Base-by-base conservation (phyloP, 1,140 invertebrate species). In the Protaetia brevitarsis region DNA sequence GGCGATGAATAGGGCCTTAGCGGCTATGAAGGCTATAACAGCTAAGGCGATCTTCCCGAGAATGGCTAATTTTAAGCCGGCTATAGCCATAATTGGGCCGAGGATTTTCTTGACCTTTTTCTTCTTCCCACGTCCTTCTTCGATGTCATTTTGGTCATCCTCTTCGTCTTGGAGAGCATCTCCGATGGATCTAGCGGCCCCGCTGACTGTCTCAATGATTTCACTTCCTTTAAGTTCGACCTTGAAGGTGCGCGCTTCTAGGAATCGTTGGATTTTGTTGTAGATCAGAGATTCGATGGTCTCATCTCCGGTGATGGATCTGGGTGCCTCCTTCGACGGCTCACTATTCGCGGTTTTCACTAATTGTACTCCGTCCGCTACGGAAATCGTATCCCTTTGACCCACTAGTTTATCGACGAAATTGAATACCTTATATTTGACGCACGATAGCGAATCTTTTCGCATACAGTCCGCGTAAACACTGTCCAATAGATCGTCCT, bases 141-240 rank as follows among this genome's bases (percentile, higher is more conserved):
- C 82, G 56, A 83, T 82, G 61, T 82, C 81, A 65, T 84, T 83
- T 82, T 66, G n/a, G n/a, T n/a, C 71, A 63, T 83, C 81, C 59
- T 90, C 86, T 66, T 31, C 60, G 59, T 90, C 86, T 66, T 29
- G 30, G n/a, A 85, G 86, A 51, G 85, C 84, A 70, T 92, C 89
- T 72, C 88, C 87, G 19, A 93, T 79, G 56, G 89, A 89, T 34
- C 90, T 84, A 11, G 90, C 90, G n/a, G 86, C 87, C 27, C 87
- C n/a, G 56, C 87, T 85, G 28, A 92, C 89, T 1, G 89, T 87
- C 62, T 88, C 88, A 2, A 92, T 82, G 13, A 93, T 88, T 73
- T 93, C 91, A 62, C 84, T 85, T 21, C 91, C 91, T 78, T 92
- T 92, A 36, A 93, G 81, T 78, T 93, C 90, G n/a, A 93, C 85